Base-by-base conservation (phyloP, 2,797 vertebrate species). In the Crypturellus tataupa region DNA sequence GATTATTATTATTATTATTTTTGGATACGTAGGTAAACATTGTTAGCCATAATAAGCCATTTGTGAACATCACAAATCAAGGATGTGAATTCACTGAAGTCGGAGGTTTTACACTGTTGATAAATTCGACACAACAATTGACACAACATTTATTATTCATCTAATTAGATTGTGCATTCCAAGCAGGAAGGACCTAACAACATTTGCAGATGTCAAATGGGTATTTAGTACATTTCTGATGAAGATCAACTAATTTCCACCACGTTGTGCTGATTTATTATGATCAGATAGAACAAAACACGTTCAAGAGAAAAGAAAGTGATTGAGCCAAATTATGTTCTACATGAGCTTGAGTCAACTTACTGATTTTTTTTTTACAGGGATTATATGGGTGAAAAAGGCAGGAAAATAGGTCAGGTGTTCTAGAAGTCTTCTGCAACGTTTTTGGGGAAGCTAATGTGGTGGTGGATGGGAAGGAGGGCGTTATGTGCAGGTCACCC, bases 131-230 rank as follows among this genome's bases (percentile, higher is more conserved):
- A 82, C 35, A 39, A 13, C 65, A 33, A 94, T 86, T 91, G 80
- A 81, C 83, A 82, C 27, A 39, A 18, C 68, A 31, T 95, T 86
- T 91, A 79, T 94, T 96, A 90, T 69, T 91, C 87, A 62, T 94
- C 75, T 94, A 94, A 94, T 96, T 95, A 96, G 91, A 86, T 55
- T 46, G 83, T 27, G n/a, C 92, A 59, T 33, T 24, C 73, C 77
- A 81, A 93, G 83, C 80, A 92, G 83, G 60, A 85, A 91, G 80
- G 89, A 21, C 31, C 40, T 73, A 69, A 63, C 87, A 87, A 77
- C 0, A 29, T 75, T 51, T 86, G 80, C 75, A 77, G 64, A 55
- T 88, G 64, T 91, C 83, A 82, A 24, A 86, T 60, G 89, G 63
- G 63, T 89, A 37, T 85, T 90, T 80, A 83, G 84, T 92, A 63